phyloP scores from a whole-genome alignment of 1,140 invertebrate genomes.

The Tetramorium parvispinum region DNA sequence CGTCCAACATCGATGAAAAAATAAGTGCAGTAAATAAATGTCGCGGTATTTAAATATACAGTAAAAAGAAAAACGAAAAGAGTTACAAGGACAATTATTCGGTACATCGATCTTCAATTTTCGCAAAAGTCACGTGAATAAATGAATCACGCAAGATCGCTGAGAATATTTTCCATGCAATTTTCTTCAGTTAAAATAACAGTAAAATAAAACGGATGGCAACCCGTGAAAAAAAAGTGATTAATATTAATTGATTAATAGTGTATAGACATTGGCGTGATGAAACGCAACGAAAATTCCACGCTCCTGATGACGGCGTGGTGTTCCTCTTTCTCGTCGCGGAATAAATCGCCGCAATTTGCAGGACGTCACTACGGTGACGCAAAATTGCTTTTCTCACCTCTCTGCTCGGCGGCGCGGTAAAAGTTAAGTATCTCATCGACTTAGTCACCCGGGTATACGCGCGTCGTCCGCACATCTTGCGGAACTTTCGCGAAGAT shows the following conservation, averaged over 20 bases:
- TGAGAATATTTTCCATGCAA: neutral
- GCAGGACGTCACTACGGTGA: slow-evolving; percentile 56
- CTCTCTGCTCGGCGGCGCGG: slow-evolving; percentile 39
- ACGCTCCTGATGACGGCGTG: neutral
- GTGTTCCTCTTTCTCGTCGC: slow-evolving; percentile 6
- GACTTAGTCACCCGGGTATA: slow-evolving; percentile 53
- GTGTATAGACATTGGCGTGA: neutral
- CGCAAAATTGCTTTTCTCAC: slow-evolving; percentile 61
- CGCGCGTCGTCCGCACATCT: slow-evolving; percentile 41
- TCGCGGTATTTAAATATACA: neutral
- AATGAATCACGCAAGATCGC: neutral
- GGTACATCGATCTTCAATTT: neutral
- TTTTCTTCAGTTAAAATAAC: neutral
- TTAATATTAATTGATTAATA: slow-evolving; percentile 40
- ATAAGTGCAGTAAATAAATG: neutral
- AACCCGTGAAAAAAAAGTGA: neutral
- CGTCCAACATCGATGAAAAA: neutral
- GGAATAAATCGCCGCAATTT: slow-evolving; percentile 57
- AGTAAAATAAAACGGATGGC: neutral
- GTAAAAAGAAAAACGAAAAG: neutral
- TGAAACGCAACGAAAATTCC: slow-evolving; percentile 34
- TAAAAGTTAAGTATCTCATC: slow-evolving; percentile 65
- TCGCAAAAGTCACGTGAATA: neutral
- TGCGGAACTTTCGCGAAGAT: slow-evolving; percentile 58
- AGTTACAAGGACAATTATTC: neutral